phyloP scores from a whole-genome alignment of 1,140 invertebrate species.

The Brachionus calyciflorus region DNA sequence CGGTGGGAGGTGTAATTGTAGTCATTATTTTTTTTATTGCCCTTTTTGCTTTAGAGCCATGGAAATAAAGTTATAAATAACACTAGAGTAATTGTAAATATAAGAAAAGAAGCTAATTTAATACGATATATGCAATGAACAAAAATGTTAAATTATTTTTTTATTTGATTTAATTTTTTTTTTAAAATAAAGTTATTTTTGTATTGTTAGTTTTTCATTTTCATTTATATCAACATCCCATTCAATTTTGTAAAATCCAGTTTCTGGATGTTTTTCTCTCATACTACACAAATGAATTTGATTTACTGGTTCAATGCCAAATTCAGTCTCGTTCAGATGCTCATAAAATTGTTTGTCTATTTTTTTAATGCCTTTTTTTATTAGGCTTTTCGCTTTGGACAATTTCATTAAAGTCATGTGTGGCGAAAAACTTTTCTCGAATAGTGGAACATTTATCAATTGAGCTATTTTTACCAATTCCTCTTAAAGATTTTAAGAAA shows the following conservation, averaged over 20 bases:
- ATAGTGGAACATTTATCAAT: background rate
- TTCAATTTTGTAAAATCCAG: slow-evolving; percentile 19
- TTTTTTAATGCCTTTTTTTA: slow-evolving; percentile 45
- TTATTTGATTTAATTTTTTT: background rate
- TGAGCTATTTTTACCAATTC: background rate
- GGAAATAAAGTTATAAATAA: too few species aligned
- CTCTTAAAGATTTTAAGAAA: background rate
- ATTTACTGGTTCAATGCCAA: slow-evolving; percentile 11
- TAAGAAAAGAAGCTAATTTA: too few species aligned
- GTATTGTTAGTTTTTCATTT: background rate
- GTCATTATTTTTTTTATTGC: slow-evolving; percentile 5
- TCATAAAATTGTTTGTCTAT: slow-evolving; percentile 13
- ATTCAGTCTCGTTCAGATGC: background rate
- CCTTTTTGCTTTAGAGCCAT: slow-evolving; percentile 21
- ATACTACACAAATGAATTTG: slow-evolving; percentile 32
- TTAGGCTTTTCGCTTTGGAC: slow-evolving; percentile 9
- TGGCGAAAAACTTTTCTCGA: slow-evolving; percentile 18
- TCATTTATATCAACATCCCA: background rate
- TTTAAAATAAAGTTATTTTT: slow-evolving; percentile 3
- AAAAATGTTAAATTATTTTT: too few species aligned
- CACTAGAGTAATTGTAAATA: too few species aligned
- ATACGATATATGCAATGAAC: too few species aligned
- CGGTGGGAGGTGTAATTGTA: slow-evolving; percentile 13
- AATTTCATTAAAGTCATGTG: slow-evolving; percentile 31
- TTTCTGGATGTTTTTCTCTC: background rate